Evolutionary conservation across 2,888 invertebrate genomes (phyloP).

Genomic region (Empis stercorea): DNA sequence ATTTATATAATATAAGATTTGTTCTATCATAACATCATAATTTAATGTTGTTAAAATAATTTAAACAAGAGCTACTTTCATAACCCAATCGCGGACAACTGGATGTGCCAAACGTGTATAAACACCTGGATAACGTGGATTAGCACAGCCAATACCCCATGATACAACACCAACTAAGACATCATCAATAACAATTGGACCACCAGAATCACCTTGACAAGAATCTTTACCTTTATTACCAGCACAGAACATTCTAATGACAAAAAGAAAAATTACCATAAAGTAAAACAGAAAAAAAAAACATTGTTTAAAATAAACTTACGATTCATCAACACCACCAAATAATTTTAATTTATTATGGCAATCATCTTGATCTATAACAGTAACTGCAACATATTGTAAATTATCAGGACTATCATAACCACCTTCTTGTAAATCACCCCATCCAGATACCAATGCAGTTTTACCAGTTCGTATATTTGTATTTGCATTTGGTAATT

Average conservation of each 20-base stretch:
- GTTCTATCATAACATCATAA: no score
- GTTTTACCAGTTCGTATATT: neutral
- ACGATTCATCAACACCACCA: constrained; percentile 10
- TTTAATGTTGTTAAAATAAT: no score
- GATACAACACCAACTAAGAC: neutral
- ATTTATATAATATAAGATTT: no score
- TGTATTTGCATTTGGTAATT: no score
- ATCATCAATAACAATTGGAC: neutral
- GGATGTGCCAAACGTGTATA: neutral
- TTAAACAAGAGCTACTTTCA: no score
- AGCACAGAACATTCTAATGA: constrained; percentile 10
- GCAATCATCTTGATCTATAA: no score
- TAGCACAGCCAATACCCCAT: neutral
- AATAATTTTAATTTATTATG: neutral
- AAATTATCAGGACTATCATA: neutral
- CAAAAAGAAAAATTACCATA: neutral
- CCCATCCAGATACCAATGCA: neutral
- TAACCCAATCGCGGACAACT: no score
- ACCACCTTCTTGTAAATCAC: neutral
- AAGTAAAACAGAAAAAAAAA: no score
- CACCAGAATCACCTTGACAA: neutral
- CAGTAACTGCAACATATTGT: neutral
- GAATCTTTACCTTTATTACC: neutral
- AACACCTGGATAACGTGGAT: neutral
- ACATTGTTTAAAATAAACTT: neutral